Evolutionary conservation across 2,113 vertebrate genomes (phyloP), one percentile per base, ranked within the genome.

Genomic region (Narcine bancroftii): DNA sequence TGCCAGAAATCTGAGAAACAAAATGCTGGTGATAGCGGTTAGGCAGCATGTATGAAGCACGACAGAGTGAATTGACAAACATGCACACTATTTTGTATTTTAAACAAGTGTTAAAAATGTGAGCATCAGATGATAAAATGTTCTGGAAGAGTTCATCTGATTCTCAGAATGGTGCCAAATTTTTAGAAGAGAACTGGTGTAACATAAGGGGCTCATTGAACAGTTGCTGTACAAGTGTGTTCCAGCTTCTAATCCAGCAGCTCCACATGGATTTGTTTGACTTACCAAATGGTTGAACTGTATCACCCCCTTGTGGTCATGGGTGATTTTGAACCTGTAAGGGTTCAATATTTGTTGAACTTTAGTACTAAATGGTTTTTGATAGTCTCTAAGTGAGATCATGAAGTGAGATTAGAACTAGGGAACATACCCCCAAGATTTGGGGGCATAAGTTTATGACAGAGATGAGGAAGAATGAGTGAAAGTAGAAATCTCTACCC

Each of bases 241-340:
- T 11, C 19, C 50, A 87, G n/a, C 56, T 60, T 21, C 33, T 83
- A 10, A 53, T 53, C 29, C 3, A 60, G 53, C 26, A 39, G 50
- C 13, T 83, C 29, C 33, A 83, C 13, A 33, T 56, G 50, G 50
- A 60, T 60, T 87, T 29, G 26, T 33, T 53, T 83, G 26, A 83
- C 47, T 53, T 33, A 60, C n/a, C 17, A n/a, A 87, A 87, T 60
- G 6, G 53, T 87, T 15, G 15, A 60, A 7, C 15, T 21, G 6
- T 87, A 87, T 53, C 53, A 7, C 53, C 81, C 53, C 81, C 81
- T 21, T 87, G 81, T 87, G 81, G 15, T 87, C 81, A 60, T 36
- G 13, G 33, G 81, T 87, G n/a, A 87, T 87, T 15, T 60, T 87
- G n/a, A 87, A 17, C 33, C 33, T 36, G 33, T n/a, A 87, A 87